phyloP scores from a whole-genome alignment of 1,140 invertebrate species.

The Sitobion miscanthi region DNA sequence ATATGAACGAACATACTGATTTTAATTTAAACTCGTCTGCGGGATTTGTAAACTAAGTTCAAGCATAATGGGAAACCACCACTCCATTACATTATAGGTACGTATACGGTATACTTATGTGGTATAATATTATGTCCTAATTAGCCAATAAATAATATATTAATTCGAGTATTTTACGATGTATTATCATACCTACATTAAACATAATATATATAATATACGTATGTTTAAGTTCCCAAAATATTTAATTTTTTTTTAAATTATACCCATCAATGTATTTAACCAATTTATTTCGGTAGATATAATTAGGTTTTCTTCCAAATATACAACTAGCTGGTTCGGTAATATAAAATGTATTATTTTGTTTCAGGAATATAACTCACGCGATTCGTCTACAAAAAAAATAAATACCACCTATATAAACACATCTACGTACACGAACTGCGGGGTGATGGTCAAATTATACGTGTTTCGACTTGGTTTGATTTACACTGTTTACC shows the following conservation, averaged over 20 bases:
- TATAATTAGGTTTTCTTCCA: not conserved
- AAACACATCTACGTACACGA: not conserved
- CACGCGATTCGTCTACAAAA: not conserved
- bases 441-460: not conserved
- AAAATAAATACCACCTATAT: not conserved
- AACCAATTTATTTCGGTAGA: not conserved
- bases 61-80: not conserved
- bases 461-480: not conserved
- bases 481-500: not conserved
- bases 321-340: not conserved
- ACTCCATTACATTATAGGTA: not conserved
- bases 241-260: not conserved
- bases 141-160: not conserved
- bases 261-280: conserved; percentile 9
- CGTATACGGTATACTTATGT: too few relatives aligned
- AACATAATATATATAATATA: not conserved
- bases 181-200: not conserved
- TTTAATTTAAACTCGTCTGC: not conserved
- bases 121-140: not conserved
- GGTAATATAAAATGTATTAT: not conserved
- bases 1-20: not conserved
- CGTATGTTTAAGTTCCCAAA: not conserved
- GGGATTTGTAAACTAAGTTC: not conserved
- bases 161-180: not conserved
- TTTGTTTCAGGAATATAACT: not conserved